phyloP scores from a whole-genome alignment of 2,797 vertebrate species.

The Clamator glandarius region DNA sequence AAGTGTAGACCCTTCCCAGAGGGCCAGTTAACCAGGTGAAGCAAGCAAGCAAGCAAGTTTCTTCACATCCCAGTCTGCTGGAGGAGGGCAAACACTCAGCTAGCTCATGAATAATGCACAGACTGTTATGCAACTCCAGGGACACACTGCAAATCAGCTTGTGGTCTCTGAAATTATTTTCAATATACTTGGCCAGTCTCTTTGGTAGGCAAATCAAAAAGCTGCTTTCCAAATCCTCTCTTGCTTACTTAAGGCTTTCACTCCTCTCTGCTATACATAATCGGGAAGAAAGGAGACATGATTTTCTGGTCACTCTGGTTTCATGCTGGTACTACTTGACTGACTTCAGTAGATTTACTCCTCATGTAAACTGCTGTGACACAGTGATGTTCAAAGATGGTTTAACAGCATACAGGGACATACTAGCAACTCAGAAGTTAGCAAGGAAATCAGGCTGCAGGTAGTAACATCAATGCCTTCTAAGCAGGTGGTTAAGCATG shows the following conservation, averaged over 20 bases:
- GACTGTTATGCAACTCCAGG: neutral
- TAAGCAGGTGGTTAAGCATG: neutral
- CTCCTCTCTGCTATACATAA: conserved; percentile 1
- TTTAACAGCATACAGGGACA: conserved; percentile 5
- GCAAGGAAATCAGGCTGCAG: conserved; percentile 7
- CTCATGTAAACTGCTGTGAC: conserved; percentile 1
- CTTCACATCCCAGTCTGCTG: neutral
- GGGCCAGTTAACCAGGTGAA: neutral
- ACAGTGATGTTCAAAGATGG: conserved; percentile 42
- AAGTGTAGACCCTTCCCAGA: neutral
- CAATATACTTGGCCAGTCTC: neutral
- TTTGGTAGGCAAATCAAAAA: conserved; percentile 46
- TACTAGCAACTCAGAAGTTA: neutral
- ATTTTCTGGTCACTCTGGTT: conserved; percentile 59
- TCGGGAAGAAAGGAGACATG: conserved; percentile 11
- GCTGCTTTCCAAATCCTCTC: conserved; percentile 57
- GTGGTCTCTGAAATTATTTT: conserved; percentile 36
- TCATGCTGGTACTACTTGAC: conserved; percentile 21
- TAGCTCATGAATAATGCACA: conserved; percentile 27
- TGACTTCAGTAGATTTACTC: conserved; percentile 23
- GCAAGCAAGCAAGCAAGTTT: neutral
- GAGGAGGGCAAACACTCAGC: neutral
- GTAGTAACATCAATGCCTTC: neutral
- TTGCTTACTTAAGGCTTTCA: conserved; percentile 14
- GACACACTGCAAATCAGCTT: conserved; percentile 23